Base-by-base conservation (phyloP, 1,140 invertebrate species). In the Papilio helenus region DNA sequence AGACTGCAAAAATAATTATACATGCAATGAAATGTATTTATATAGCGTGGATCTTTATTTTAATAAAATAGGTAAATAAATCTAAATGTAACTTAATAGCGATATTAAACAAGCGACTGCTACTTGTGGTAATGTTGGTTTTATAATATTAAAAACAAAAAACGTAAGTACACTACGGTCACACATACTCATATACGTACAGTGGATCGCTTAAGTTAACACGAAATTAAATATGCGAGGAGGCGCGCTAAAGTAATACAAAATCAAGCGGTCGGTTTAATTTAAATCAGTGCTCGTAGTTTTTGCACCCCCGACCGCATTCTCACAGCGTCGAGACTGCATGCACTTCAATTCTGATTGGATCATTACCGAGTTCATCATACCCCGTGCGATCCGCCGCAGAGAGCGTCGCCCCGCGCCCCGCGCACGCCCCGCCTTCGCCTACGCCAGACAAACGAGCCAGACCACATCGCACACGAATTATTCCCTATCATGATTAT, bases 361-460 rank as follows among this genome's bases (percentile, higher is more conserved):
- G 93, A 94, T 94, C 93, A 94, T 94, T 94, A 94, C 93, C 91
- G 93, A 93, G 92, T 93, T 94, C 92, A 94, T 94, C 92, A 94
- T 94, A 93, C 93, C 89, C 88, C 89, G 88, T 88, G 91, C 92
- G 89, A 92, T 92, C 92, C 93, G 90, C 89, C 81, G 89, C 80
- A 84, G 89, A 88, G 90, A 93, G 81, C 49, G 80, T 79, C 73
- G 83, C 86, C 89, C 80, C 83, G 34, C 79, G 34, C 16, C 23
- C 42, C 46, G 76, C 74, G 79, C 80, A 34, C n/a, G 1, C n/a
- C 55, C 55, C 55, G 20, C 5, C 55, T 23, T n/a, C 55, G 55
- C 20, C 55, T n/a, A 2, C 58, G 23, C 23, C 58, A 61, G 58
- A 65, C 81, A 88, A 93, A 55, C 85, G 89, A 89, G 90, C 88